These are phyloP conservation scores for Phylloscopus trochilus DNA, from an alignment of 2,113 vertebrate genomes.

Conservation along the genomic window DNA sequence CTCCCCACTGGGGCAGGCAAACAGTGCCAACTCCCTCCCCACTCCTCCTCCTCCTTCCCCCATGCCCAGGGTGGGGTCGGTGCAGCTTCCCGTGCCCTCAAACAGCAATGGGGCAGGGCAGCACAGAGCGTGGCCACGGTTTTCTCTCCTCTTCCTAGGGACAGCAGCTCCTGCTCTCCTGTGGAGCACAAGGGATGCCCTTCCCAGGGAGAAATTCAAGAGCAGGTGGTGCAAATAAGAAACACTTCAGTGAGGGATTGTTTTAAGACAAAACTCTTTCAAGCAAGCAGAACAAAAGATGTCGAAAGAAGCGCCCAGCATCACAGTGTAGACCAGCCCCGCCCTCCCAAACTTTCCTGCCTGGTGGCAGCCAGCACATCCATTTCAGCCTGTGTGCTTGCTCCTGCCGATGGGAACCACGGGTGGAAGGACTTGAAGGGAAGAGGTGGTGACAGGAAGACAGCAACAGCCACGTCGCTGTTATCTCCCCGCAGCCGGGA, in stretches of 20 bases:
- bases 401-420: background rate
- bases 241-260: constrained; percentile 29
- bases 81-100: background rate
- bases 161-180: constrained; percentile 5
- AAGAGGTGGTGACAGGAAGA: constrained; percentile 37
- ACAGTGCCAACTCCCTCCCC: background rate
- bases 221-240: constrained; percentile 6
- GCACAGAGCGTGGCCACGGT: background rate
- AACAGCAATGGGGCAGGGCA: background rate
- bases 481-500: background rate
- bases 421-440: background rate
- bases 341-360: background rate
- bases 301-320: background rate
- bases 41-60: background rate
- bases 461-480: background rate
- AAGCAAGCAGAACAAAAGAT: constrained; percentile 23
- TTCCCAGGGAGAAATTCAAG: background rate
- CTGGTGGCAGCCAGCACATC: background rate
- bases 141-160: constrained; percentile 23
- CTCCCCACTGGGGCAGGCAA: background rate
- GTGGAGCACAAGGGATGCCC: background rate
- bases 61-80: rapidly evolving
- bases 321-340: constrained; percentile 45
- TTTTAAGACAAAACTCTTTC: constrained; percentile 39
- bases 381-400: background rate